phyloP scores from a whole-genome alignment of 2,888 invertebrate genomes.

The Parnassius apollo region DNA sequence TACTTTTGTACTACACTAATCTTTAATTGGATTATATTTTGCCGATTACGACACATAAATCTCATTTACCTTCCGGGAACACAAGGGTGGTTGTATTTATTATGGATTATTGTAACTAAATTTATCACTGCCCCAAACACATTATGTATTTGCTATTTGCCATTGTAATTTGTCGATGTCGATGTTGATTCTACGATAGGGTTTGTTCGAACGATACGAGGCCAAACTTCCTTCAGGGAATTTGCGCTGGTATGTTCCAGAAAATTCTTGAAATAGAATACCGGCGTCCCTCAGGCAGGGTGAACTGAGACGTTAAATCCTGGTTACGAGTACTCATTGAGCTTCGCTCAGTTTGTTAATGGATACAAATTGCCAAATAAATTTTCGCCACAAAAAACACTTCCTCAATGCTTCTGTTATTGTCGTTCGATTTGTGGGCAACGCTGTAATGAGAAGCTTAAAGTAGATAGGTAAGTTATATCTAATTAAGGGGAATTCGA shows the following conservation, averaged over 20 bases:
- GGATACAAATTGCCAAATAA: conserved; percentile 61
- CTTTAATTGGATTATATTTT: conserved; percentile 22
- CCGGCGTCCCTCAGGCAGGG: conserved; percentile 48
- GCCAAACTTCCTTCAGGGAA: conserved; percentile 63
- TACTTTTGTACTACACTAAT: neutral
- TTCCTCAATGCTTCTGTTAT: conserved; percentile 17
- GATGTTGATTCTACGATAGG: too few species aligned
- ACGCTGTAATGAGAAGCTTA: neutral
- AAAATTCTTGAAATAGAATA: conserved; percentile 60
- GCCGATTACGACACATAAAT: conserved; percentile 11
- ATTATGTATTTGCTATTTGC: conserved; percentile 32
- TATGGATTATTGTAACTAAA: conserved; percentile 1
- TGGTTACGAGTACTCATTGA: conserved; percentile 64
- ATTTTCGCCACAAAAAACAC: conserved; percentile 51
- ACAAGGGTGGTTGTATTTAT: conserved; percentile 5
- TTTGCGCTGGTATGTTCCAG: conserved; percentile 69
- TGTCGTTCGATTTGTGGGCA: neutral
- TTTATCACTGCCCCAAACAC: neutral
- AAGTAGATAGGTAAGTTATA: too few species aligned
- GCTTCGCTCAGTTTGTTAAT: conserved; percentile 62
- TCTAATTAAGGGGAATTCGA: too few species aligned
- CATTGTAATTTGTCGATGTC: conserved; percentile 16
- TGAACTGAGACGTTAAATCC: conserved; percentile 73
- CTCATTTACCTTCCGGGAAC: conserved; percentile 13
- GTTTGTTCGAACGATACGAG: conserved; percentile 41